A percentile compares a stretch with the other conserved stretches of the same genome.
Conservation (phyloP, 2,888 invertebrate species). For the Archips crataeganus region DNA sequence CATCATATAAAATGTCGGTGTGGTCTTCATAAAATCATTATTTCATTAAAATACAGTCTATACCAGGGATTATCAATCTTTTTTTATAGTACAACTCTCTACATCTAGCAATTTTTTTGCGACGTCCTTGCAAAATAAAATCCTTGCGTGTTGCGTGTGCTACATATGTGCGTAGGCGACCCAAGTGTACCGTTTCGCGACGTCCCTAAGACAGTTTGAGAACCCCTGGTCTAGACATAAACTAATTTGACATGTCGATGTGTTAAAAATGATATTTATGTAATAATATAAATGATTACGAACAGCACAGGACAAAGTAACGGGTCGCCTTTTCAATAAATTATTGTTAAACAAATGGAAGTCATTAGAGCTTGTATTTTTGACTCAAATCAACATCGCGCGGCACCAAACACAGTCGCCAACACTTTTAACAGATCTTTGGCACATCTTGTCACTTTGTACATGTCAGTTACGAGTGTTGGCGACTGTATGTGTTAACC, state of each 20-base stretch:
- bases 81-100: too few relatives aligned
- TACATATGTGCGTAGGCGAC: too few relatives aligned
- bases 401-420: not conserved
- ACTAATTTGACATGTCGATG: not conserved
- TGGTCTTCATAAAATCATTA: not conserved
- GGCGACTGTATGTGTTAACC: too few relatives aligned
- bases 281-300: not conserved
- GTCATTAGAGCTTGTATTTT: not conserved
- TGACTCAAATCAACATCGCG: not conserved
- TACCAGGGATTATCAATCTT: not conserved
- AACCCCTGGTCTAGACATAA: not conserved
- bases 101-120: too few relatives aligned
- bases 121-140: too few relatives aligned
- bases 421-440: too few relatives aligned
- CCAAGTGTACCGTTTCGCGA: too few relatives aligned
- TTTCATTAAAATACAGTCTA: not conserved
- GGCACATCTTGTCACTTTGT: not conserved
- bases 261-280: not conserved
- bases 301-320: not conserved
- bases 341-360: not conserved
- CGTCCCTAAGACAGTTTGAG: too few relatives aligned
- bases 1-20: slow-evolving; percentile 31
- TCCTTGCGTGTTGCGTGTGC: too few relatives aligned
- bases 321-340: not conserved
- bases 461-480: not conserved